Conservation (phyloP, 2,113 vertebrate species). For the Menidia beryllina region DNA sequence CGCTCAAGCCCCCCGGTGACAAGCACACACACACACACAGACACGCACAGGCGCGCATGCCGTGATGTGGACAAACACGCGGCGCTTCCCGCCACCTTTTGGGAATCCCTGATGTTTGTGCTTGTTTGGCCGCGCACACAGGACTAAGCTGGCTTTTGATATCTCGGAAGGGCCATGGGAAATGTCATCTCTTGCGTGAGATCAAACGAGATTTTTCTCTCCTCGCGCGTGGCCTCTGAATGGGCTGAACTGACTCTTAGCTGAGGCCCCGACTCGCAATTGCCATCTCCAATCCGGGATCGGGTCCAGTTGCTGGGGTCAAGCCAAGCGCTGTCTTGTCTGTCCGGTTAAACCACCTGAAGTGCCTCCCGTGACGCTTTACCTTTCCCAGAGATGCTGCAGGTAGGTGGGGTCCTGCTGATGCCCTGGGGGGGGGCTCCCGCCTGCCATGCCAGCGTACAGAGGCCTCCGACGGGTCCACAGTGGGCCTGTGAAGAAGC, state of each 20-base stretch:
- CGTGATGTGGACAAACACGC: slow-evolving; percentile 17
- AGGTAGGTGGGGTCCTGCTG: neutral
- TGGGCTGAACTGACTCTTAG: slow-evolving; percentile 26
- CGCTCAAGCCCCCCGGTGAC: slow-evolving; percentile 37
- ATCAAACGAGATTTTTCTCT: slow-evolving; percentile 47
- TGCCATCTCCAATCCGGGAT: slow-evolving; percentile 16
- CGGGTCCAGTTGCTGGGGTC: neutral
- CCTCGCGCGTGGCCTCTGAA: slow-evolving; percentile 24
- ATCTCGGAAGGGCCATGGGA: slow-evolving; percentile 34
- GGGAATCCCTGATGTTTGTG: slow-evolving; percentile 2
- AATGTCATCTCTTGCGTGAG: slow-evolving; percentile 40
- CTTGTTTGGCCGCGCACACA: slow-evolving; percentile 6
- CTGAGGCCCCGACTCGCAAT: slow-evolving; percentile 1
- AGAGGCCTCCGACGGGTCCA: slow-evolving; percentile 21
- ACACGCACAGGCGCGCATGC: neutral
- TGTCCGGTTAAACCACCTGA: slow-evolving; percentile 16
- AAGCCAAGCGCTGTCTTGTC: slow-evolving; percentile 2
- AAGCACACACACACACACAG: slow-evolving; percentile 4
- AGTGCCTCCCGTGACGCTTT: neutral
- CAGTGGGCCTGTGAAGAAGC: slow-evolving; percentile 5
- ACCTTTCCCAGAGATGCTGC: neutral
- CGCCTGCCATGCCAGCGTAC: neutral
- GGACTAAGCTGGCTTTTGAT: slow-evolving; percentile 43
- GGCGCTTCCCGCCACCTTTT: neutral
- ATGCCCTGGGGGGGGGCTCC: neutral